Conservation (phyloP, 2,888 invertebrate species). For the Cyrtodaria siliqua region DNA sequence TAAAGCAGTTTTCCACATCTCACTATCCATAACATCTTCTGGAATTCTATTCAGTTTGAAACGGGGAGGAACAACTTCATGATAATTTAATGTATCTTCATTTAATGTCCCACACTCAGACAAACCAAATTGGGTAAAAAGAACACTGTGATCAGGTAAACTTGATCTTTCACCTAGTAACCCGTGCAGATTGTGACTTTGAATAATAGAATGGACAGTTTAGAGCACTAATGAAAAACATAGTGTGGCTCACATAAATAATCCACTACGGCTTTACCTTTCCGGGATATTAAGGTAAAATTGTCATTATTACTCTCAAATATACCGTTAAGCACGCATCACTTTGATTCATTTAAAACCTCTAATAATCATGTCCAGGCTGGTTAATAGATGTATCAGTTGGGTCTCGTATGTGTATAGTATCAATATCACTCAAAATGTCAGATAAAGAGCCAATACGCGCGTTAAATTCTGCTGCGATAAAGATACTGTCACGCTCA, state of each 20-base stretch:
- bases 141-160: conserved; percentile 14
- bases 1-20: conserved; percentile 15
- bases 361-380: conserved; percentile 35
- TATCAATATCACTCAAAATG: conserved; percentile 19
- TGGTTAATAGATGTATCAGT: conserved; percentile 28
- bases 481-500: conserved; percentile 29
- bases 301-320: conserved; percentile 31
- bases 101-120: neutral
- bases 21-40: conserved; percentile 16
- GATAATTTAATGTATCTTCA: neutral
- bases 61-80: neutral
- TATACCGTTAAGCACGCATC: no score
- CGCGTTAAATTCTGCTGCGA: conserved; percentile 38
- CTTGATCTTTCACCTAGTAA: conserved; percentile 24
- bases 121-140: neutral
- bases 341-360: conserved; percentile 29
- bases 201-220: conserved; percentile 13
- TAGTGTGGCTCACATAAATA: conserved; percentile 26
- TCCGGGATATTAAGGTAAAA: conserved; percentile 37
- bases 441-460: conserved; percentile 37
- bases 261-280: no score
- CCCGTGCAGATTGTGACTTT: conserved; percentile 11
- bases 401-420: conserved; percentile 7
- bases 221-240: conserved; percentile 29
- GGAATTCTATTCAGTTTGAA: conserved; percentile 26